A percentile compares a stretch with the other conserved stretches of the same genome.
These are phyloP conservation scores for Crotalus helleri DNA, from an alignment of 2,113 vertebrate genomes.

Conservation along the genomic window DNA sequence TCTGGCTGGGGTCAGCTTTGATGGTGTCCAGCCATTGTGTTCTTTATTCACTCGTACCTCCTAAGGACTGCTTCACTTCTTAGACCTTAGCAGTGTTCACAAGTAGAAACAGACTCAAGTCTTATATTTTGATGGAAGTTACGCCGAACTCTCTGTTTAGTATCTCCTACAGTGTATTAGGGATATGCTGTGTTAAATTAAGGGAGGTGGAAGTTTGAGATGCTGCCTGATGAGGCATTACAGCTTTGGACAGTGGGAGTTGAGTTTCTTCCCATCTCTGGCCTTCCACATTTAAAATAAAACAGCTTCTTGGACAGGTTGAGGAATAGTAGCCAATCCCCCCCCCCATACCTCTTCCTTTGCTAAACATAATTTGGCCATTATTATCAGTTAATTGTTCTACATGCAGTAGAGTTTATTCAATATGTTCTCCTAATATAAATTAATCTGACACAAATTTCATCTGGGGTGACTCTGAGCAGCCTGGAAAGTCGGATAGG, in stretches of 20 bases:
- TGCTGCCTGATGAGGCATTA: not conserved
- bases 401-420: slow-evolving; percentile 9
- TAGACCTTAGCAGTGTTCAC: not conserved
- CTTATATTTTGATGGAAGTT: not conserved
- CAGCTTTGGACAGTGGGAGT: not conserved
- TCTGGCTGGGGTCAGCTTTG: no score
- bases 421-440: slow-evolving; percentile 24
- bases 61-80: not conserved
- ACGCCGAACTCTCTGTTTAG: not conserved
- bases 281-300: not conserved
- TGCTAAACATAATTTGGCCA: not conserved
- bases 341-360: not conserved
- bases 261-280: not conserved
- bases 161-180: not conserved
- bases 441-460: slow-evolving; percentile 25
- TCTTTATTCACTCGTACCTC: not conserved
- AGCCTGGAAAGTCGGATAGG: slow-evolving; percentile 6
- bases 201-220: not conserved
- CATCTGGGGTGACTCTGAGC: slow-evolving; percentile 14
- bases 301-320: not conserved
- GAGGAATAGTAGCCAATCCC: not conserved
- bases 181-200: not conserved
- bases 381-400: not conserved
- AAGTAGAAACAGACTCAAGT: not conserved
- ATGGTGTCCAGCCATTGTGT: no score